phyloP scores from a whole-genome alignment of 2,113 vertebrate species.

The Tychaedon coryphoeus region DNA sequence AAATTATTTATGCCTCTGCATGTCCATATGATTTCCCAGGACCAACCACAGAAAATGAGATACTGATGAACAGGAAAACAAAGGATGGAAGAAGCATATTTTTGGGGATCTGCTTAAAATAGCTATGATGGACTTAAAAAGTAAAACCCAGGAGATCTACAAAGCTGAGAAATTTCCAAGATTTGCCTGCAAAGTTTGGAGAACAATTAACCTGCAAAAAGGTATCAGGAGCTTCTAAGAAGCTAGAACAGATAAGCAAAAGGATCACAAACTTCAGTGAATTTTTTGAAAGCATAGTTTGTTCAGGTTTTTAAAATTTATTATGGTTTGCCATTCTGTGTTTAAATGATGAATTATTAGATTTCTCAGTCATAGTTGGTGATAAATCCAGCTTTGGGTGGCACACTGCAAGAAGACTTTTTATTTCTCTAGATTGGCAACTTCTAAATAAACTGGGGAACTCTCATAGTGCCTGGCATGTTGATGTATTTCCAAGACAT shows the following conservation, averaged over 20 bases:
- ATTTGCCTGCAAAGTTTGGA: background rate
- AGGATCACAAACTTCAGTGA: background rate
- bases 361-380: background rate
- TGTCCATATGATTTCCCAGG: background rate
- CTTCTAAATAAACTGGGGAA: background rate
- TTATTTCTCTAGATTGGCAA: background rate
- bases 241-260: background rate
- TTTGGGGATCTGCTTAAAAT: background rate
- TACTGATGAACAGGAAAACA: background rate
- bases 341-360: background rate
- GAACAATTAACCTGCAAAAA: background rate
- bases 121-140: background rate
- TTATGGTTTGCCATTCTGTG: background rate
- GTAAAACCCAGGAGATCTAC: background rate
- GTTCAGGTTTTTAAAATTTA: background rate
- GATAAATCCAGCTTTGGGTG: background rate
- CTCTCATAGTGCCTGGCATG: background rate
- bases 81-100: background rate
- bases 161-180: background rate
- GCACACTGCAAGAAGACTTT: background rate
- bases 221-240: background rate
- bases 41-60: background rate
- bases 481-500: background rate
- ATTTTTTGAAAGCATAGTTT: background rate
- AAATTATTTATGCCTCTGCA: background rate